Evolutionary conservation across 2,888 invertebrate species (phyloP), one percentile per base, ranked within the genome.

Genomic region (Pterobdella sp.): DNA sequence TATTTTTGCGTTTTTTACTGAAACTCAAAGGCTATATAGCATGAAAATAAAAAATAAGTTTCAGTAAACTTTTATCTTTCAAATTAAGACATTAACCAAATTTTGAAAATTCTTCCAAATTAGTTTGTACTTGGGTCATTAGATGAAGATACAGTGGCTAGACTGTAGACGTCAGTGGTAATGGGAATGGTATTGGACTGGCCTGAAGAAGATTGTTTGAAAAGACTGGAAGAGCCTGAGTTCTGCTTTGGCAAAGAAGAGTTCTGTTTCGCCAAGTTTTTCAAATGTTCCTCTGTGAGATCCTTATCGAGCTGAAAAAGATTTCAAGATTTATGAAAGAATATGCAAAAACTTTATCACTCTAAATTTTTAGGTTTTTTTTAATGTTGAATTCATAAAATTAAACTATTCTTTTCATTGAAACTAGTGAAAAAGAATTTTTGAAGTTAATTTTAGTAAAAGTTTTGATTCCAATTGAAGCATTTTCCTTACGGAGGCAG

Each of bases 401-500:
- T n/a, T n/a, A n/a, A n/a, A n/a, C n/a, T n/a, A n/a, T n/a, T n/a
- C n/a, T n/a, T n/a, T n/a, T n/a, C n/a, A n/a, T n/a, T n/a, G n/a
- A n/a, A n/a, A n/a, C n/a, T n/a, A n/a, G n/a, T n/a, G n/a, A n/a
- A n/a, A n/a, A n/a, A n/a, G n/a, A n/a, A n/a, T n/a, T n/a, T n/a
- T n/a, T n/a, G n/a, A n/a, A n/a, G n/a, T n/a, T n/a, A n/a, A n/a
- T n/a, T n/a, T n/a, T n/a, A n/a, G n/a, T n/a, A n/a, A n/a, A n/a
- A n/a, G n/a, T n/a, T n/a, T n/a, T n/a, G n/a, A n/a, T n/a, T n/a
- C n/a, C n/a, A n/a, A n/a, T n/a, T n/a, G n/a, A n/a, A n/a, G n/a
- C n/a, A n/a, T n/a, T n/a, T n/a, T n/a, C n/a, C n/a, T n/a, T n/a
- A 63, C 88, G 84, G 94, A 94, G 1, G 95, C 95, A 0, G 97